phyloP scores from a whole-genome alignment of 2,797 vertebrate species.

The Mionectes olivaceus region DNA sequence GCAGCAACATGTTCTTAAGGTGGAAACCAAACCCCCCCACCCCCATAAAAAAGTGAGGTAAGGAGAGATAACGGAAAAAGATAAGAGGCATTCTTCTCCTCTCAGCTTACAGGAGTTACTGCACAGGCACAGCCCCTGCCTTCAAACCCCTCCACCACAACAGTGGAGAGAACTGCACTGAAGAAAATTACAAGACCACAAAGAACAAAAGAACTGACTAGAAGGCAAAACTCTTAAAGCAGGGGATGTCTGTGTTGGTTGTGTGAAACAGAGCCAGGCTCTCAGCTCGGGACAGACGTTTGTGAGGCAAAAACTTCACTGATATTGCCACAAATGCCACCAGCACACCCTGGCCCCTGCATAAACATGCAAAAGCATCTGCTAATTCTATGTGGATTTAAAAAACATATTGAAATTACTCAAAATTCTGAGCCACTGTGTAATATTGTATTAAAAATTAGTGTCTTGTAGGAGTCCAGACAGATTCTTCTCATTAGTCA shows the following conservation, averaged over 20 bases:
- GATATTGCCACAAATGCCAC: not conserved
- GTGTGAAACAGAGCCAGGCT: not conserved
- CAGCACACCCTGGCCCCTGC: not conserved
- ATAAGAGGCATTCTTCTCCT: slow-evolving; percentile 39
- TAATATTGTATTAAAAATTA: not conserved
- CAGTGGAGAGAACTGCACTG: not conserved
- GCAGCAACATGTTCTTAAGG: not conserved
- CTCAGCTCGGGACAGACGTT: rapidly evolving
- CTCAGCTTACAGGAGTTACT: not conserved
- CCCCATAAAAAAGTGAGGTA: not conserved
- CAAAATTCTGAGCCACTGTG: not conserved
- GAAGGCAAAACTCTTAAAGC: not conserved
- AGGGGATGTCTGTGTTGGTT: rapidly evolving
- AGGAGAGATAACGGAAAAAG: slow-evolving; percentile 49
- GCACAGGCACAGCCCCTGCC: not conserved
- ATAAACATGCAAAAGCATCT: not conserved
- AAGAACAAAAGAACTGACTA: slow-evolving; percentile 14
- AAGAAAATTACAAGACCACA: slow-evolving; percentile 51
- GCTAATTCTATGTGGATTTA: not conserved
- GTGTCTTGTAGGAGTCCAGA: not conserved
- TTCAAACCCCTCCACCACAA: not conserved
- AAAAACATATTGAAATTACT: not conserved
- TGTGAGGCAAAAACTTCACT: not conserved
- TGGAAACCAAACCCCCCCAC: not conserved
- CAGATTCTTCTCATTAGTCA: not conserved